A percentile compares a stretch with the other conserved stretches of the same genome.
Conservation (phyloP, 2,797 vertebrate genomes). For the Argyrosomus regius region DNA sequence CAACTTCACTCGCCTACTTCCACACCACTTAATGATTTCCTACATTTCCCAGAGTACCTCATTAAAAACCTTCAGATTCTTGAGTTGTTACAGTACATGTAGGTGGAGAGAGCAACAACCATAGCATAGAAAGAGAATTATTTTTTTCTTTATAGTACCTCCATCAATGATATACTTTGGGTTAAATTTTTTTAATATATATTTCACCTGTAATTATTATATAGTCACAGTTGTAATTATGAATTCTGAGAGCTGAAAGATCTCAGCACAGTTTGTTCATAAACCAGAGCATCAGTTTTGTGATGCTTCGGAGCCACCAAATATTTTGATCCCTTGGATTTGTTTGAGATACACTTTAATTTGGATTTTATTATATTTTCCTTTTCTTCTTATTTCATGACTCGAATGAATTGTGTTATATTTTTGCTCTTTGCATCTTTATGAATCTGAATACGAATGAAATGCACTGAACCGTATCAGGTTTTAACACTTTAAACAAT, state of each 20-base stretch:
- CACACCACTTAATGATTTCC: background rate
- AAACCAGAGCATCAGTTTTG: background rate
- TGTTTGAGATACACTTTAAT: background rate
- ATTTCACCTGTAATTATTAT: background rate
- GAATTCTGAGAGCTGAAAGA: constrained; percentile 7
- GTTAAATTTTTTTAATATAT: background rate
- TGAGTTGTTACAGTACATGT: background rate
- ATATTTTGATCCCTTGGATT: constrained; percentile 7
- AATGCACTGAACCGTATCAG: constrained; percentile 46
- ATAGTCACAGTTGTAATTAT: background rate
- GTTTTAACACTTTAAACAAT: constrained; percentile 55
- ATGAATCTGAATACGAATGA: constrained; percentile 22
- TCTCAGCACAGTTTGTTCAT: background rate
- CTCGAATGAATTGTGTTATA: background rate
- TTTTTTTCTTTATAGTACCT: background rate
- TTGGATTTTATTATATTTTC: background rate
- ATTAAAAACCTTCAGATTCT: background rate
- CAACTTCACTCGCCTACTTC: background rate
- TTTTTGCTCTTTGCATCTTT: constrained; percentile 6
- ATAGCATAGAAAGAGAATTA: background rate
- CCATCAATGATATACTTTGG: background rate
- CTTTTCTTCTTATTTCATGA: background rate
- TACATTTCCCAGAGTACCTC: constrained; percentile 14
- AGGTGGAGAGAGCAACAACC: background rate
- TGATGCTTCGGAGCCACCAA: background rate